A percentile compares a stretch with the other conserved stretches of the same genome.
Evolutionary conservation across 2,888 invertebrate species (phyloP).

Genomic region (Aquatica leii): DNA sequence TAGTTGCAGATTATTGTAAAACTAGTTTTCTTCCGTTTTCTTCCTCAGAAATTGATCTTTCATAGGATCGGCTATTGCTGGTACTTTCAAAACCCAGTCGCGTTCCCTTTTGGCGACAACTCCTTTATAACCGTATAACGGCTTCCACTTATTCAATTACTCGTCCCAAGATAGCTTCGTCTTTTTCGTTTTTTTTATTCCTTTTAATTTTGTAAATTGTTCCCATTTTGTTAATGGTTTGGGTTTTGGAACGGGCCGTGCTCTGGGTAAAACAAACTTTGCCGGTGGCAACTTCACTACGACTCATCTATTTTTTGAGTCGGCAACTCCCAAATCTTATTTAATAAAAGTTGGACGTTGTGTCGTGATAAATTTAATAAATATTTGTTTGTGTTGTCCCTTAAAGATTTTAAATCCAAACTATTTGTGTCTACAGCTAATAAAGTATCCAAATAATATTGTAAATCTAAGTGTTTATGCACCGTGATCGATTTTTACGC

Average conservation of each 20-base stretch:
- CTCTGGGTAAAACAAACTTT: slow-evolving; percentile 79
- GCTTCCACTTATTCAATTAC: slow-evolving; percentile 80
- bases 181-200: slow-evolving; percentile 89
- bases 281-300: slow-evolving; percentile 82
- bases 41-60: slow-evolving; percentile 91
- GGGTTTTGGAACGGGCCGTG: slow-evolving; percentile 89
- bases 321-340: slow-evolving; percentile 89
- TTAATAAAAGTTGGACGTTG: slow-evolving; percentile 87
- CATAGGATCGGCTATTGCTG: slow-evolving; percentile 83
- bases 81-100: slow-evolving; percentile 95
- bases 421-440: slow-evolving; percentile 84
- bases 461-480: slow-evolving; percentile 82
- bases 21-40: slow-evolving; percentile 76
- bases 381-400: slow-evolving; percentile 70
- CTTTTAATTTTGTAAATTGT: slow-evolving; percentile 93
- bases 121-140: slow-evolving; percentile 80
- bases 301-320: slow-evolving; percentile 87
- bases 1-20: too few relatives aligned
- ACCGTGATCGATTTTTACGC: slow-evolving; percentile 75
- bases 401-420: slow-evolving; percentile 71
- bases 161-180: slow-evolving; percentile 88
- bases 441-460: slow-evolving; percentile 85
- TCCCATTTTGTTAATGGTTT: slow-evolving; percentile 95
- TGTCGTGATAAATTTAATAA: slow-evolving; percentile 79
- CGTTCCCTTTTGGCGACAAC: slow-evolving; percentile 86